These are phyloP conservation scores for Pycnonotus jocosus DNA, from an alignment of 2,113 vertebrate genomes.

Conservation along the genomic window DNA sequence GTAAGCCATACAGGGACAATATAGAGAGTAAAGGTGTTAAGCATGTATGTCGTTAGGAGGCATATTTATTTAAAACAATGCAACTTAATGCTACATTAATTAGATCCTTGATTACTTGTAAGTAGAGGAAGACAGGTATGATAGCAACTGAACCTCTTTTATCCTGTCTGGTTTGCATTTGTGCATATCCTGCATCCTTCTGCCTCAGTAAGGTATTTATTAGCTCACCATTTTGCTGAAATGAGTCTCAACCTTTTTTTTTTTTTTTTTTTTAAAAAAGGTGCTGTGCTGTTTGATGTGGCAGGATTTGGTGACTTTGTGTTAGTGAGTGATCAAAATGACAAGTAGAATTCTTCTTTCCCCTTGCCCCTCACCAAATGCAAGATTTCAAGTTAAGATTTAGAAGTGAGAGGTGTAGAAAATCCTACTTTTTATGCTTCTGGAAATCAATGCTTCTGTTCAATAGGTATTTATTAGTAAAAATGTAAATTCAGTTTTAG, in stretches of 20 bases:
- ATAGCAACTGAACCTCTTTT: not conserved
- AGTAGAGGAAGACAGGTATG: not conserved
- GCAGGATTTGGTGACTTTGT: not conserved
- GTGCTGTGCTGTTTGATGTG: not conserved
- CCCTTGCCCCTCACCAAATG: accelerated
- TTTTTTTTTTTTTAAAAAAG: not conserved
- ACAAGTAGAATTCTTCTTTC: not conserved
- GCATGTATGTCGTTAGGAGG: not conserved
- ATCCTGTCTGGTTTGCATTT: not conserved
- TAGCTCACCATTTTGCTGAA: not conserved
- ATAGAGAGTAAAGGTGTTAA: not conserved
- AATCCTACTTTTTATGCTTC: not conserved
- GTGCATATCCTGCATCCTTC: not conserved
- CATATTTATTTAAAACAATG: not conserved
- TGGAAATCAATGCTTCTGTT: not conserved
- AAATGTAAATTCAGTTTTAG: not conserved
- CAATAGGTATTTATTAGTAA: not conserved
- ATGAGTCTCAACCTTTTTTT: not conserved
- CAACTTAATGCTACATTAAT: not conserved
- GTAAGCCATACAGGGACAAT: not conserved
- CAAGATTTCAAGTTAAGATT: constrained; percentile 17
- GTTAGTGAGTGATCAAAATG: not conserved
- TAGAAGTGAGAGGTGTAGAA: not conserved
- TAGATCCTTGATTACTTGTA: not conserved
- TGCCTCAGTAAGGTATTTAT: not conserved